phyloP scores from a whole-genome alignment of 64 coral and sea anemone species.

The Porites australiensis region DNA sequence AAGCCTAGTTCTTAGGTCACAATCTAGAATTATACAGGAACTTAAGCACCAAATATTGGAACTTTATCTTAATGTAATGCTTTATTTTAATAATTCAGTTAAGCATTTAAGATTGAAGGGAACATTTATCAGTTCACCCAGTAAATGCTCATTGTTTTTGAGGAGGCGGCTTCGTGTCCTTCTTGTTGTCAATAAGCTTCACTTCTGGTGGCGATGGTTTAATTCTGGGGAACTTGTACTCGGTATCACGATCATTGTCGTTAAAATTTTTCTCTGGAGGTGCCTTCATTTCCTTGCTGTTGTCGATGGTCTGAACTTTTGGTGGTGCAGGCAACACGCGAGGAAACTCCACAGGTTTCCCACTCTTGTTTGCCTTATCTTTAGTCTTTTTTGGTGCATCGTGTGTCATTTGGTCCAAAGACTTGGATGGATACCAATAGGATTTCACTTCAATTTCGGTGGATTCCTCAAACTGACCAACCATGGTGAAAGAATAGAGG shows the following conservation, averaged over 20 bases:
- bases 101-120: no score
- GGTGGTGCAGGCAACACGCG: slow-evolving; percentile 28
- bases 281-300: neutral
- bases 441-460: slow-evolving; percentile 46
- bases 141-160: neutral
- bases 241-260: neutral
- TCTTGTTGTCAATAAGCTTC: neutral
- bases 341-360: slow-evolving; percentile 23
- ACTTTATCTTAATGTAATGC: no score
- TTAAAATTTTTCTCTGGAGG: neutral
- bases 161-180: slow-evolving; percentile 15
- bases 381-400: neutral
- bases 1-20: no score
- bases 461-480: slow-evolving; percentile 74
- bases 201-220: neutral
- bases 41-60: no score
- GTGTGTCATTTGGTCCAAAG: neutral
- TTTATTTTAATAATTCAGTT: no score
- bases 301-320: slow-evolving; percentile 8
- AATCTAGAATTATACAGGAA: no score
- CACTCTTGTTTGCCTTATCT: neutral
- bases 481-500: slow-evolving; percentile 65
- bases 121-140: no score
- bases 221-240: neutral
- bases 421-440: slow-evolving; percentile 26